These are phyloP conservation scores for Choristoneura rosaceana DNA, from an alignment of 2,888 invertebrate species.

Conservation along the genomic window DNA sequence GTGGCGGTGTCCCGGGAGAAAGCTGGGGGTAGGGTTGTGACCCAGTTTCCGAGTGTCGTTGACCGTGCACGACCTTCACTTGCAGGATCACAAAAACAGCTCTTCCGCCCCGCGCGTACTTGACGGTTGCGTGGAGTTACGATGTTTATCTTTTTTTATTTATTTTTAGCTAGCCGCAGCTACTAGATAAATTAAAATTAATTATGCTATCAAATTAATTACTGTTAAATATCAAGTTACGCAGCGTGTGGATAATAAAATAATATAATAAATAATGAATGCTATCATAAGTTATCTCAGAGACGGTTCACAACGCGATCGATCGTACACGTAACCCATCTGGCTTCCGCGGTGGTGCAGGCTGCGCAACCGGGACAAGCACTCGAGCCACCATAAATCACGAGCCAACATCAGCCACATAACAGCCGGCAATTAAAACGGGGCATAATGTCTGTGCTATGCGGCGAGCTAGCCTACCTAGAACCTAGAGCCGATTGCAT, in stretches of 20 bases:
- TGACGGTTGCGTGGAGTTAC: slow-evolving; percentile 6
- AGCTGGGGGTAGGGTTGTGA: slow-evolving; percentile 66
- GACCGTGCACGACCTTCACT: slow-evolving; percentile 82
- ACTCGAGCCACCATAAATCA: slow-evolving; percentile 25
- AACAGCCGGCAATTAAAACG: slow-evolving; percentile 64
- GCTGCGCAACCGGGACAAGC: slow-evolving; percentile 12
- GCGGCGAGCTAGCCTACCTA: slow-evolving; percentile 67
- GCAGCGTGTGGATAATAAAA: background rate
- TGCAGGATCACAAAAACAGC: slow-evolving; percentile 61
- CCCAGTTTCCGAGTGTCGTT: slow-evolving; percentile 76
- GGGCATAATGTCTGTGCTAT: slow-evolving; percentile 60
- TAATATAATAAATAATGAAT: background rate
- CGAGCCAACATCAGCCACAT: slow-evolving; percentile 42
- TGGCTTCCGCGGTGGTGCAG: slow-evolving; percentile 29
- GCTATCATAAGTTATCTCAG: background rate
- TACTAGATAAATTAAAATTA: background rate
- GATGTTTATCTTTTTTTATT: slow-evolving; percentile 7
- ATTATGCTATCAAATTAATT: background rate
- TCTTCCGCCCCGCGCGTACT: slow-evolving; percentile 9
- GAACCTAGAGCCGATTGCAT: slow-evolving; percentile 75
- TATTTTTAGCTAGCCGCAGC: background rate
- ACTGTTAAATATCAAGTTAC: background rate
- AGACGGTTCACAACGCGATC: background rate
- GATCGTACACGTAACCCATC: slow-evolving; percentile 20
- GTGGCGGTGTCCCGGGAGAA: slow-evolving; percentile 43